These are phyloP conservation scores for Corvus cornix DNA, from an alignment of 2,113 vertebrate species.

Conservation along the genomic window DNA sequence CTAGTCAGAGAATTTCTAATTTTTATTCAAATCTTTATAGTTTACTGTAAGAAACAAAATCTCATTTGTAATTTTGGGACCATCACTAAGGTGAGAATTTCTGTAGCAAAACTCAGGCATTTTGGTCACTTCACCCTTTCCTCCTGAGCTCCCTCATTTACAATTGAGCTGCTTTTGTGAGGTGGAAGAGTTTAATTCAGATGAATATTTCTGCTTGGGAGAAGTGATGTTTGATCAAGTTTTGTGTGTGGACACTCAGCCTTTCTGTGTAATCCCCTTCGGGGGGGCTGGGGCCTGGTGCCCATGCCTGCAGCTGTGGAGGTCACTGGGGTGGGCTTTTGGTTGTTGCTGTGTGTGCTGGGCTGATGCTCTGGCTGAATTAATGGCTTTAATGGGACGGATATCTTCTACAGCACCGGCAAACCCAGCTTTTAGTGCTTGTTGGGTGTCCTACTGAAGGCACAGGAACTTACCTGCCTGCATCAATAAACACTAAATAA, in stretches of 20 bases:
- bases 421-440: background rate
- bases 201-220: fast-evolving
- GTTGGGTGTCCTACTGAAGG: fast-evolving
- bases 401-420: background rate
- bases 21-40: fast-evolving
- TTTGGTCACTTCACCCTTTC: fast-evolving
- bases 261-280: fast-evolving
- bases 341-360: background rate
- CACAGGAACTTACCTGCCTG: fast-evolving
- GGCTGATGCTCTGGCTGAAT: background rate
- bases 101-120: fast-evolving
- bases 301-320: fast-evolving
- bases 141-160: background rate
- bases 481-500: background rate
- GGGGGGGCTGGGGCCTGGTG: background rate
- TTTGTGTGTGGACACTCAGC: fast-evolving
- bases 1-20: fast-evolving
- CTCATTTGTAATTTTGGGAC: fast-evolving
- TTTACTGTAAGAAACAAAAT: background rate
- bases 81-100: fast-evolving
- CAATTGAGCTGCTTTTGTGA: fast-evolving
- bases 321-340: fast-evolving
- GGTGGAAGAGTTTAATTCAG: fast-evolving
- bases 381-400: background rate
- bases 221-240: fast-evolving